Conservation (phyloP, 2,797 vertebrate genomes). For the Onychomys leucogaster region DNA sequence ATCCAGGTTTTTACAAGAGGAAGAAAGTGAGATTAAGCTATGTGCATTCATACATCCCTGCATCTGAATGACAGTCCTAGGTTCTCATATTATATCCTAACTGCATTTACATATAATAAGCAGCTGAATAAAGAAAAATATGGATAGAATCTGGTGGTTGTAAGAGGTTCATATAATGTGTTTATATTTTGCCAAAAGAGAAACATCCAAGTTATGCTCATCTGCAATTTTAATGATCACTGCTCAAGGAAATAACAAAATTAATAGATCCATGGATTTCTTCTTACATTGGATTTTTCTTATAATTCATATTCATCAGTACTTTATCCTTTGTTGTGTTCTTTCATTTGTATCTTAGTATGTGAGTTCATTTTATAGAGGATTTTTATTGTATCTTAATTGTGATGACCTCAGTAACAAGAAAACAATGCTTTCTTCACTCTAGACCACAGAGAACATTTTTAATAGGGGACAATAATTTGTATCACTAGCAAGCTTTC, state of each 20-base stretch:
- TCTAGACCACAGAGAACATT: neutral
- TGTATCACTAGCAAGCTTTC: neutral
- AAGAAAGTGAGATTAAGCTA: neutral
- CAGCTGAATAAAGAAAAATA: neutral
- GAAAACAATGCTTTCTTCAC: neutral
- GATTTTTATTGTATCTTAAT: neutral
- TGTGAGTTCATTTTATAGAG: neutral
- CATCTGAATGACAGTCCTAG: fast-evolving
- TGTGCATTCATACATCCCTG: fast-evolving
- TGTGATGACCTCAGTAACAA: neutral
- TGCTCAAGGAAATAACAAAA: neutral
- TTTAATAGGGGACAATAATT: neutral
- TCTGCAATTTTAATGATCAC: neutral
- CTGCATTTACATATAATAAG: neutral
- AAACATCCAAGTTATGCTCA: neutral
- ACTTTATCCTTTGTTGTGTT: neutral
- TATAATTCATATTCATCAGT: neutral
- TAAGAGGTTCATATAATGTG: neutral
- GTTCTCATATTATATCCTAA: neutral
- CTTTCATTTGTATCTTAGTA: neutral
- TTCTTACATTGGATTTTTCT: neutral
- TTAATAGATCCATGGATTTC: neutral
- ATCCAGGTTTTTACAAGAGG: neutral
- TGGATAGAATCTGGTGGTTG: neutral
- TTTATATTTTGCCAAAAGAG: neutral